Percentiles rank a stretch among this genome's conserved stretches.
Evolutionary conservation across 1,140 invertebrate species (phyloP).

Genomic region (Psix sp.): DNA sequence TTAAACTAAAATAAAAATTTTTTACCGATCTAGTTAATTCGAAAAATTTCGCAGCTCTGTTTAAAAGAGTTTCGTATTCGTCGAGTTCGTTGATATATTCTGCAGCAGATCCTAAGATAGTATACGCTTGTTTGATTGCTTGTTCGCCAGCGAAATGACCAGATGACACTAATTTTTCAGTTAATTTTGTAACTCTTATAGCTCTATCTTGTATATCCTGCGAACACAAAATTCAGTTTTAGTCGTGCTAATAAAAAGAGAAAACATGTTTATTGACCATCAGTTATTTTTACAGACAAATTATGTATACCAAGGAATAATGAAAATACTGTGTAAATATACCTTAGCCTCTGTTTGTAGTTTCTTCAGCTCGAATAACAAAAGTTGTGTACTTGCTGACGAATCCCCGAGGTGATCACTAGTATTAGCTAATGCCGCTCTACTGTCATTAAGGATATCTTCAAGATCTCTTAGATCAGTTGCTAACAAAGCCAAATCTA

Average conservation of each 20-base stretch:
- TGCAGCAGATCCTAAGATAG: slow-evolving; percentile 83
- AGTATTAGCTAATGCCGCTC: slow-evolving; percentile 72
- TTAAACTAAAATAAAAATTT: too few species aligned
- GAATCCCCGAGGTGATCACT: slow-evolving; percentile 82
- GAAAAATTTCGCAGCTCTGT: slow-evolving; percentile 86
- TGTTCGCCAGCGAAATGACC: slow-evolving; percentile 85
- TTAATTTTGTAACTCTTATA: slow-evolving; percentile 86
- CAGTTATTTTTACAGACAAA: slow-evolving; percentile 7
- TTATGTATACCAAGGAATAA: too few species aligned
- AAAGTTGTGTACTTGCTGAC: slow-evolving; percentile 82
- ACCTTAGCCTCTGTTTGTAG: slow-evolving; percentile 85
- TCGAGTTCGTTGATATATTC: slow-evolving; percentile 86
- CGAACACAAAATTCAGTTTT: neutral
- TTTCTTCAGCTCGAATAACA: slow-evolving; percentile 84
- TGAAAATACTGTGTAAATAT: too few species aligned
- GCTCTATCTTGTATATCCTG: slow-evolving; percentile 86
- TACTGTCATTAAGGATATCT: slow-evolving; percentile 77
- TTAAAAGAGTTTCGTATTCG: slow-evolving; percentile 82
- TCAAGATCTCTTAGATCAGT: slow-evolving; percentile 85
- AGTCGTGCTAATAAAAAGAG: neutral
- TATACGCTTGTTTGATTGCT: slow-evolving; percentile 84
- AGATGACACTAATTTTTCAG: slow-evolving; percentile 84
- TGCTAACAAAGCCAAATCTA: slow-evolving; percentile 85
- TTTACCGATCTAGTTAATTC: slow-evolving; percentile 83
- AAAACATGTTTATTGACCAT: neutral